Evolutionary conservation across 1,140 invertebrate species (phyloP), one percentile per base, ranked within the genome.

Genomic region (Dendrolimus kikuchii): DNA sequence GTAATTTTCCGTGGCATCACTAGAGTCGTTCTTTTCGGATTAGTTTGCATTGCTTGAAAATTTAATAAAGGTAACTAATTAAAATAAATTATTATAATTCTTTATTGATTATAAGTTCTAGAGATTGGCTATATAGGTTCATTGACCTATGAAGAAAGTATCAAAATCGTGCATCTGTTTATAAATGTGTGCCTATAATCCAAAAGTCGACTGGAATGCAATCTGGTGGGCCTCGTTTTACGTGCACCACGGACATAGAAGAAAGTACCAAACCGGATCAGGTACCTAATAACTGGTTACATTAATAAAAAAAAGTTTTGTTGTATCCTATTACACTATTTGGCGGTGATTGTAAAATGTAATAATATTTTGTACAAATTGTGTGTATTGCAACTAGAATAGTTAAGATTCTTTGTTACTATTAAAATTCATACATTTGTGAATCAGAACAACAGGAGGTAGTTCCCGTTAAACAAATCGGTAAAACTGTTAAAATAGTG

Each of bases 141-240:
- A 46, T 46, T 46, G 36, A 6, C 2, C 36, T 6, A 36, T 46
- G 46, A 36, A 46, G 2, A 46, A 46, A 36, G 10, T 46, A 36
- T 46, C 38, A 37, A 36, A 4, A 36, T 37, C 44, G 44, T 10
- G 23, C 5, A 45, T 4, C 5, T 45, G 23, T 40, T 49, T 40
- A 9, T 49, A 40, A 38, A 36, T 38, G 45, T 51, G 10, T 45
- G 45, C 45, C 41, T 44, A 45, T 45, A 45, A 42, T 23, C 42
- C 7, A 51, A 51, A 45, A 51, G 42, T 36, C 36, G 50, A 51
- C n/a, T 51, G 50, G 50, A 51, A 51, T 51, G 50, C 50, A 51
- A 42, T 51, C 42, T 37, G 23, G 5, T 44, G 50, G 39, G 10
- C 36, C 10, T 4, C 37, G 50, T 7, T 23, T 45, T 51, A 45